These are phyloP conservation scores for Lonchura striata DNA, from an alignment of 2,113 vertebrate species.

Conservation along the genomic window DNA sequence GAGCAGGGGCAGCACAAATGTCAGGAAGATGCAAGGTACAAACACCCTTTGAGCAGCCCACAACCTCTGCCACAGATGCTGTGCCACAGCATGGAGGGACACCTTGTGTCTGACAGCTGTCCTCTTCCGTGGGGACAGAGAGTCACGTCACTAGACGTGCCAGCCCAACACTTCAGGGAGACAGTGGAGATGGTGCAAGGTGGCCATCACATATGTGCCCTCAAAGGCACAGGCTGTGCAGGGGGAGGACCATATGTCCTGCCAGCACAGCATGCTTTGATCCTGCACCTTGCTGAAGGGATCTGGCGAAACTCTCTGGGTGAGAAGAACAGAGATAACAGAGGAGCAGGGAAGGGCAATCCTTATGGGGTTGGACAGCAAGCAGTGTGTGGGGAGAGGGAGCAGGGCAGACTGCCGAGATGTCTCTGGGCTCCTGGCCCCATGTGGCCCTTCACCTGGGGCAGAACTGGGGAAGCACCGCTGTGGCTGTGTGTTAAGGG, in stretches of 20 bases:
- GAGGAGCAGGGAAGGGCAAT: not conserved
- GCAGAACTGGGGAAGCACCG: not conserved
- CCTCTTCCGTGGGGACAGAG: fast-evolving
- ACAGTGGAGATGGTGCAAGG: not conserved
- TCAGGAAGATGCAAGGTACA: not conserved
- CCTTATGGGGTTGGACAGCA: not conserved
- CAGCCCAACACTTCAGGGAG: not conserved
- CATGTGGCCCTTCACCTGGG: not conserved
- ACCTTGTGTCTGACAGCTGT: not conserved
- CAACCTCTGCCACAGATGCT: not conserved
- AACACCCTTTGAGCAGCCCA: not conserved
- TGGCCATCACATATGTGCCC: not conserved
- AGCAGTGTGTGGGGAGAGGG: not conserved
- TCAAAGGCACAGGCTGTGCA: not conserved
- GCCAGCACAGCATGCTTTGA: not conserved
- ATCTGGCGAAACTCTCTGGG: not conserved
- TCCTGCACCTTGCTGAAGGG: not conserved
- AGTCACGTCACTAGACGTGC: fast-evolving
- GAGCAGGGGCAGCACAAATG: not conserved
- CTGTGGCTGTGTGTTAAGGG: not conserved
- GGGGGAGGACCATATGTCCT: not conserved
- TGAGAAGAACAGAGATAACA: not conserved
- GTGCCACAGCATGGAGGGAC: not conserved
- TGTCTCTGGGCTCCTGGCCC: not conserved
- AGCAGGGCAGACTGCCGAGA: not conserved